These are phyloP conservation scores for Rhyzopertha dominica DNA, from an alignment of 1,140 invertebrate species.

Conservation along the genomic window DNA sequence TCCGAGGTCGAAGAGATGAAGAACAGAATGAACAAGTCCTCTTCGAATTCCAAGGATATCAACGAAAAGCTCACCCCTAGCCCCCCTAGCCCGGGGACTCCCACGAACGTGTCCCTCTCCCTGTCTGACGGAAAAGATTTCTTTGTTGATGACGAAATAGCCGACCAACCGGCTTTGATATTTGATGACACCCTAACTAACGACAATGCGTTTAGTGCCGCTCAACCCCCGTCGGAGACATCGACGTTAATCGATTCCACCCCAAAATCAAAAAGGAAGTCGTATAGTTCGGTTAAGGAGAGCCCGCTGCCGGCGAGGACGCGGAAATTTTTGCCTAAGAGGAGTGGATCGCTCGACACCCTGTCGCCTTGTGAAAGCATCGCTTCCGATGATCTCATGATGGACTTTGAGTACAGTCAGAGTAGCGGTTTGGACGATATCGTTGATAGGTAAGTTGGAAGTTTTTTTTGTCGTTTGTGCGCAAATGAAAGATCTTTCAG, in stretches of 20 bases:
- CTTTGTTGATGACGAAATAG: conserved; percentile 85
- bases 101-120: conserved; percentile 69
- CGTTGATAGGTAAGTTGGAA: conserved; percentile 57
- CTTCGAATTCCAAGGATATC: conserved; percentile 42
- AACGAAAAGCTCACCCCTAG: conserved; percentile 40
- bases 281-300: conserved; percentile 29
- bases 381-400: conserved; percentile 76
- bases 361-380: conserved; percentile 73
- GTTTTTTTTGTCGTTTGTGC: too few relatives aligned
- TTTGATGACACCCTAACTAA: conserved; percentile 59
- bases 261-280: conserved; percentile 21
- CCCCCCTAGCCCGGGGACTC: conserved; percentile 63
- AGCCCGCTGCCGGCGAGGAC: conserved; percentile 41
- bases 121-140: conserved; percentile 65
- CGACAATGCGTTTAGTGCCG: conserved; percentile 15
- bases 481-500: too few relatives aligned
- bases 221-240: conserved; percentile 37
- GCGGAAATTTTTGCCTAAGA: conserved; percentile 22
- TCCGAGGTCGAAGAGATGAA: conserved; percentile 52
- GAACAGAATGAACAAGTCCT: conserved; percentile 41
- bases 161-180: conserved; percentile 79
- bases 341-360: conserved; percentile 55
- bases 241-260: conserved; percentile 29
- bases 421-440: conserved; percentile 65
- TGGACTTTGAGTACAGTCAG: conserved; percentile 70